phyloP scores from a whole-genome alignment of 2,888 invertebrate species.

The Cephus pulcher region DNA sequence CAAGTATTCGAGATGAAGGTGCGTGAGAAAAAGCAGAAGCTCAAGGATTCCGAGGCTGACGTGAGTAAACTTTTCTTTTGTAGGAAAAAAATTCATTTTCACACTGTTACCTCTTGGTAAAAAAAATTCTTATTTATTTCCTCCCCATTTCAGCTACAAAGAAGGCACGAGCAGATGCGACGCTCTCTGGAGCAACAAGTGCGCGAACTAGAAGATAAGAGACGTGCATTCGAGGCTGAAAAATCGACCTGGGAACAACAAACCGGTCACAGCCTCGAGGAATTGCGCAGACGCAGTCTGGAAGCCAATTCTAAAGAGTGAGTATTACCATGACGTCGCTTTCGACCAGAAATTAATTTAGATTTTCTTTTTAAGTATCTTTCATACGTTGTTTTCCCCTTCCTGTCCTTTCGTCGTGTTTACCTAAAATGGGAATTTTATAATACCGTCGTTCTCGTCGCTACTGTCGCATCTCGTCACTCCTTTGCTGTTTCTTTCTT shows the following conservation, averaged over 20 bases:
- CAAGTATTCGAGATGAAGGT: slow-evolving; percentile 99
- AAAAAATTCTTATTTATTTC: not conserved
- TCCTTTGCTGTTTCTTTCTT: not conserved
- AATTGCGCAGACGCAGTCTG: slow-evolving; percentile 86
- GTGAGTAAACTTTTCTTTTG: slow-evolving; percentile 64
- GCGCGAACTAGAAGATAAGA: slow-evolving; percentile 90
- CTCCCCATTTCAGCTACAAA: slow-evolving; percentile 72
- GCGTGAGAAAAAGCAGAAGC: slow-evolving; percentile 93
- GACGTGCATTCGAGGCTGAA: slow-evolving; percentile 86
- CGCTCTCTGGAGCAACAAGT: slow-evolving; percentile 88
- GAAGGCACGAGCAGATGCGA: slow-evolving; percentile 88
- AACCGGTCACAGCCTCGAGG: slow-evolving; percentile 90
- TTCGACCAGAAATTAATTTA: not conserved
- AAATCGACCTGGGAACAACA: slow-evolving; percentile 90
- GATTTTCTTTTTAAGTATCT: too few relatives aligned
- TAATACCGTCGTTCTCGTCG: too few relatives aligned
- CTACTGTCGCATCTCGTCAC: not conserved
- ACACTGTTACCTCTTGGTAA: not conserved
- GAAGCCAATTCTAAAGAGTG: slow-evolving; percentile 92
- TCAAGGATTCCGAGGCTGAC: slow-evolving; percentile 95
- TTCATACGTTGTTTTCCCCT: too few relatives aligned
- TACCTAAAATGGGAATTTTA: too few relatives aligned
- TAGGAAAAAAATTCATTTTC: not conserved
- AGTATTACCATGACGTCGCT: slow-evolving; percentile 63
- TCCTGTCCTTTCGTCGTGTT: too few relatives aligned